Conservation (phyloP, 2,113 vertebrate genomes). For the Cygnus atratus region DNA sequence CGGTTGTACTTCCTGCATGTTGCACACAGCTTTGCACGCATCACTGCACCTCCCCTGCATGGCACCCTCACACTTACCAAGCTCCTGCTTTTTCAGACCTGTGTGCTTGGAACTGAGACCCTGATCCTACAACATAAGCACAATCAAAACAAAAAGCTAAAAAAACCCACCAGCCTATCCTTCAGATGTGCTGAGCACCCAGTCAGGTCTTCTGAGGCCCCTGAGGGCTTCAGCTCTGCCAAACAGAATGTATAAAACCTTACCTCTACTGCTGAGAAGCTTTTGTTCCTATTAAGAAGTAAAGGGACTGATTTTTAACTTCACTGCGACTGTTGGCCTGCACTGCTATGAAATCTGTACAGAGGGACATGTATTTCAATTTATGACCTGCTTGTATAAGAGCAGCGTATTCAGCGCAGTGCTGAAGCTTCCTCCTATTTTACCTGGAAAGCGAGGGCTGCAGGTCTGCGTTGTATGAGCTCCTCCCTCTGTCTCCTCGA, state of each 20-base stretch:
- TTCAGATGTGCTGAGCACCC: background rate
- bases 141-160: background rate
- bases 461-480: rapidly evolving
- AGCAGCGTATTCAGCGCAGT: background rate
- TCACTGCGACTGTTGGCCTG: too few relatives aligned
- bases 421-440: background rate
- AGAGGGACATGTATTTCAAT: background rate
- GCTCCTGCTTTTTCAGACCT: background rate
- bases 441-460: background rate
- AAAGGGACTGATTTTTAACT: background rate
- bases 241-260: background rate
- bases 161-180: background rate
- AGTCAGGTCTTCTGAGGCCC: background rate
- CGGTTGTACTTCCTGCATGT: rapidly evolving
- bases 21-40: background rate
- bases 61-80: rapidly evolving
- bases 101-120: background rate
- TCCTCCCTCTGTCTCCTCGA: background rate
- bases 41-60: background rate
- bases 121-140: background rate
- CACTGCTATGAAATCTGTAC: background rate
- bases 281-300: background rate
- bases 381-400: background rate
- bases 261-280: too few relatives aligned
- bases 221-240: background rate